These are phyloP conservation scores for Andrena flavipes DNA, from an alignment of 2,888 invertebrate species.

Conservation along the genomic window DNA sequence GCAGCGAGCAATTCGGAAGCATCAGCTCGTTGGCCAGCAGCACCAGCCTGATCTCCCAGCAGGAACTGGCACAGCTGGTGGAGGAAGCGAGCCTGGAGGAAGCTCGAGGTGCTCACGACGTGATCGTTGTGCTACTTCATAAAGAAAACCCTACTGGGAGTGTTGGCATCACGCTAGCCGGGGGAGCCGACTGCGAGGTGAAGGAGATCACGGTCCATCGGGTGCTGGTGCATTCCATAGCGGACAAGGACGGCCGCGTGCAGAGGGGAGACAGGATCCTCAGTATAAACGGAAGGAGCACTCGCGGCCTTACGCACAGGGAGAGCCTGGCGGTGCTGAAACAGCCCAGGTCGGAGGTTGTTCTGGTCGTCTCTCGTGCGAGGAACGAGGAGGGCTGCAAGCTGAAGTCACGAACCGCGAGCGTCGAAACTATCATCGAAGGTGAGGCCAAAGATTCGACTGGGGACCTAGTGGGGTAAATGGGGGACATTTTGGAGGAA, in stretches of 20 bases:
- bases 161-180: constrained; percentile 94
- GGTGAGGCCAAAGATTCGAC: constrained; percentile 64
- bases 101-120: constrained; percentile 86
- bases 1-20: constrained; percentile 86
- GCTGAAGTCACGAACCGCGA: constrained; percentile 78
- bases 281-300: constrained; percentile 94
- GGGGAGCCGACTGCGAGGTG: constrained; percentile 95
- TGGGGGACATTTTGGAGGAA: not conserved
- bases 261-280: constrained; percentile 95
- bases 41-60: constrained; percentile 87
- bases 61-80: constrained; percentile 88
- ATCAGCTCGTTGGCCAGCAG: constrained; percentile 87
- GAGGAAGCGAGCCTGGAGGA: constrained; percentile 89
- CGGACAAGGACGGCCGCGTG: constrained; percentile 93
- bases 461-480: too few species aligned
- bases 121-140: constrained; percentile 88
- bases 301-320: constrained; percentile 93
- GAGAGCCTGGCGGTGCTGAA: constrained; percentile 95
- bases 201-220: constrained; percentile 97
- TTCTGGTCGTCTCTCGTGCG: constrained; percentile 90
- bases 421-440: constrained; percentile 83
- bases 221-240: constrained; percentile 93
- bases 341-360: constrained; percentile 91
- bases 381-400: constrained; percentile 75
- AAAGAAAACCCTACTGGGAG: constrained; percentile 90